Conservation (phyloP, 2,797 vertebrate genomes). For the Taeniopygia guttata region DNA sequence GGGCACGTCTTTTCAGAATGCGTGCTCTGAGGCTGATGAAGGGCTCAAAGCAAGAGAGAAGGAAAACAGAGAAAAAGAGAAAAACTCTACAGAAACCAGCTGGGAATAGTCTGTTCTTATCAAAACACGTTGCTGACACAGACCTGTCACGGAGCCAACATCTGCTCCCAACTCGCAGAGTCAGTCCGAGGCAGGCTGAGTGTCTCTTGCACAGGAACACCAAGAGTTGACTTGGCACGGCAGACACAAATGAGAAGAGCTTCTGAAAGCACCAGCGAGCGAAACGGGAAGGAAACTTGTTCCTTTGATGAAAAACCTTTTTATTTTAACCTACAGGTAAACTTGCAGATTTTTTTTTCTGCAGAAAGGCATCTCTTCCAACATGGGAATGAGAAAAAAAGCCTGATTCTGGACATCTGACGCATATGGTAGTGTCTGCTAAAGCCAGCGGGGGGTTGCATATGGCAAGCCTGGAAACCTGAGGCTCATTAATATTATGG, state of each 20-base stretch:
- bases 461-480: neutral
- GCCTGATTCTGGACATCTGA: neutral
- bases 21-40: neutral
- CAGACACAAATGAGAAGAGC: constrained; percentile 9
- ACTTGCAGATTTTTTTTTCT: neutral
- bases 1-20: neutral
- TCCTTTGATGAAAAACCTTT: constrained; percentile 36
- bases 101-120: constrained; percentile 58
- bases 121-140: constrained; percentile 57
- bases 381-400: neutral
- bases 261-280: constrained; percentile 36
- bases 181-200: constrained; percentile 11
- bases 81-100: constrained; percentile 36
- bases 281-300: constrained; percentile 15
- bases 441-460: neutral
- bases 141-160: constrained; percentile 49
- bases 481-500: neutral
- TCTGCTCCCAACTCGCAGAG: constrained; percentile 33
- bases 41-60: constrained; percentile 20
- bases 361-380: neutral
- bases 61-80: constrained; percentile 3
- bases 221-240: constrained; percentile 4
- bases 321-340: constrained; percentile 31
- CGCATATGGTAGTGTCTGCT: neutral
- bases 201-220: constrained; percentile 9